Percentiles rank a stretch among this genome's conserved stretches.
Evolutionary conservation across 53 echinoderm and acorn worm species (phyloP).

Genomic region (Paracentrotus lividus): DNA sequence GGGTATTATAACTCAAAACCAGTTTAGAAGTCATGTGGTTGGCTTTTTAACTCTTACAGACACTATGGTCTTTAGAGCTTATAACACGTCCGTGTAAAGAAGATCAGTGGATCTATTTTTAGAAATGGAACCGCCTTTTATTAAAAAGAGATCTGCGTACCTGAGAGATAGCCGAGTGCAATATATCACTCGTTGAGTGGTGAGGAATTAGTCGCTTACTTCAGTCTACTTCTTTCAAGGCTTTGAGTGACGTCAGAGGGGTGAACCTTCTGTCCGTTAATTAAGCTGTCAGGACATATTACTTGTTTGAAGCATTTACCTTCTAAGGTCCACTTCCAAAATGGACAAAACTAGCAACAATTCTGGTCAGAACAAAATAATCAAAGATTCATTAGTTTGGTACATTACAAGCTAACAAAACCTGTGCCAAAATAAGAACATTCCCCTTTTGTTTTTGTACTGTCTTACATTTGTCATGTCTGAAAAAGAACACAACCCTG

Average conservation of each 20-base stretch:
- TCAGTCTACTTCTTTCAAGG: conserved; percentile 60
- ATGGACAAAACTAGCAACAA: conserved; percentile 14
- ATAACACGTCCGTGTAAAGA: no score
- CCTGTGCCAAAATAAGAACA: no score
- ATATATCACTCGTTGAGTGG: conserved; percentile 58
- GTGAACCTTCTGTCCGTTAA: conserved; percentile 39
- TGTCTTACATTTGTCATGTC: no score
- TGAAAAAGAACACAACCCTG: no score
- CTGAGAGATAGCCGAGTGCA: conserved; percentile 28
- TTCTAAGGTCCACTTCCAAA: conserved; percentile 21
- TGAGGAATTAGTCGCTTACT: conserved; percentile 65
- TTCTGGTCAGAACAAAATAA: background rate
- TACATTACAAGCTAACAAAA: background rate
- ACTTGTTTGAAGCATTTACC: conserved; percentile 14
- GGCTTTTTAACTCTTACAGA: no score
- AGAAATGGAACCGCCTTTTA: conserved; percentile 9
- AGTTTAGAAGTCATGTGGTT: no score
- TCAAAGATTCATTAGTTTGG: background rate
- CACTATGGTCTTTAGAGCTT: no score
- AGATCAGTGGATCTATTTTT: conserved; percentile 56
- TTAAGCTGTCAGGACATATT: conserved; percentile 51
- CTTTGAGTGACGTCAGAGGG: conserved; percentile 50
- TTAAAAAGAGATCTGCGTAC: conserved; percentile 30
- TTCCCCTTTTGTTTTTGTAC: no score
- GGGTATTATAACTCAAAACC: no score